Conservation (phyloP, 2,113 vertebrate species). For the Corythoichthys haematopterus region DNA sequence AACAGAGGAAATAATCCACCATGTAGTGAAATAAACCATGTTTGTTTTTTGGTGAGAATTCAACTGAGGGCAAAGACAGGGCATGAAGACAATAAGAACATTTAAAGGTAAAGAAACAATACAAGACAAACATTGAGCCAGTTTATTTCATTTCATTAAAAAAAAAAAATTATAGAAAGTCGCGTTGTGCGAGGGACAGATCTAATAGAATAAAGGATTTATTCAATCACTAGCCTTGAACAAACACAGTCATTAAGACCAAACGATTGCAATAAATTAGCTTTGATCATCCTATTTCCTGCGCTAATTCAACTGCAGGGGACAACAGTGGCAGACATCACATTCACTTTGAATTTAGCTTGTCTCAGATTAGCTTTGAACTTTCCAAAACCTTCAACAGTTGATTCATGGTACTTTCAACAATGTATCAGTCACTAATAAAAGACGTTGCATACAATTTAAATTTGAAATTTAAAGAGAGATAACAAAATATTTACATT, state of each 20-base stretch:
- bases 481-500: neutral
- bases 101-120: slow-evolving; percentile 8
- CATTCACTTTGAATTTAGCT: slow-evolving; percentile 27
- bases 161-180: slow-evolving; percentile 1
- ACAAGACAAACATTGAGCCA: neutral
- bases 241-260: slow-evolving; percentile 55
- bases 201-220: slow-evolving; percentile 46
- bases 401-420: slow-evolving; percentile 8
- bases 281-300: slow-evolving; percentile 45
- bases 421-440: neutral
- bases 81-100: neutral
- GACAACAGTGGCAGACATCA: slow-evolving; percentile 33
- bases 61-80: slow-evolving; percentile 4
- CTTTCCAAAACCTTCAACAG: slow-evolving; percentile 1
- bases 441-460: slow-evolving; percentile 7
- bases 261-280: slow-evolving; percentile 47
- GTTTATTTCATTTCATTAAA: slow-evolving; percentile 13
- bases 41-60: slow-evolving; percentile 34
- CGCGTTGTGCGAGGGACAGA: slow-evolving; percentile 20
- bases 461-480: neutral
- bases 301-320: slow-evolving; percentile 42
- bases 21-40: slow-evolving; percentile 31
- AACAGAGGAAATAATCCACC: slow-evolving; percentile 16
- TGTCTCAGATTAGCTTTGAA: slow-evolving; percentile 12
- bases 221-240: slow-evolving; percentile 51